Evolutionary conservation across 2,888 invertebrate species (phyloP), one percentile per base, ranked within the genome.

Genomic region (Ferrisia virgata): DNA sequence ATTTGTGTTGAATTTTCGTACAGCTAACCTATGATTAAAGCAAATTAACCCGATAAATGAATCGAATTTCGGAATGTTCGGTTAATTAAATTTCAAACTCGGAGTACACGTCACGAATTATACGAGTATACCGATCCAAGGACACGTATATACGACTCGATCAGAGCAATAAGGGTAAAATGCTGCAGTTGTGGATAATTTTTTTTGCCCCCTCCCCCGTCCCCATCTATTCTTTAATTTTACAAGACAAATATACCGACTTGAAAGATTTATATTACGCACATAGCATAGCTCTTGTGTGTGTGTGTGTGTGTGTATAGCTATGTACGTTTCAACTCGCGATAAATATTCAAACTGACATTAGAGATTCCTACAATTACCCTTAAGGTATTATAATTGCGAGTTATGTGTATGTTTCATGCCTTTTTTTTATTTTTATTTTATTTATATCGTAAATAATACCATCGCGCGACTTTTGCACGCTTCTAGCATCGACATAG

Each of bases 391-490:
- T n/a, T n/a, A n/a, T n/a, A n/a, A n/a, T n/a, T n/a, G n/a, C n/a
- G n/a, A n/a, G n/a, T n/a, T n/a, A n/a, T n/a, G n/a, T n/a, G n/a
- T n/a, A n/a, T n/a, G 69, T n/a, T 31, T 33, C 47, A 8, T 18
- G 3, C 13, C 18, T 47, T n/a, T 47, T 47, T 47, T 47, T 47
- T 18, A 47, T 47, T 47, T 40, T 64, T 2, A 13, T 64, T 64
- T 64, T 64, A 28, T 64, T 64, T 36, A 72, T 36, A 72, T 33
- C 72, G 13, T 33, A 72, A 72, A 72, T 72, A 72, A 33, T 33
- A 72, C 72, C n/a, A n/a, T n/a, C n/a, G n/a, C n/a, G n/a, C 18
- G 72, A 72, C 36, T 72, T 72, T 72, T 72, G 72, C 72, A 72
- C 72, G 72, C 72, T 72, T 36, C 33, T 33, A 72, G 33, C 0